Base-by-base conservation (phyloP, 37 sponge, comb jelly and placozoan genomes). In the Eunapius fragilis region DNA sequence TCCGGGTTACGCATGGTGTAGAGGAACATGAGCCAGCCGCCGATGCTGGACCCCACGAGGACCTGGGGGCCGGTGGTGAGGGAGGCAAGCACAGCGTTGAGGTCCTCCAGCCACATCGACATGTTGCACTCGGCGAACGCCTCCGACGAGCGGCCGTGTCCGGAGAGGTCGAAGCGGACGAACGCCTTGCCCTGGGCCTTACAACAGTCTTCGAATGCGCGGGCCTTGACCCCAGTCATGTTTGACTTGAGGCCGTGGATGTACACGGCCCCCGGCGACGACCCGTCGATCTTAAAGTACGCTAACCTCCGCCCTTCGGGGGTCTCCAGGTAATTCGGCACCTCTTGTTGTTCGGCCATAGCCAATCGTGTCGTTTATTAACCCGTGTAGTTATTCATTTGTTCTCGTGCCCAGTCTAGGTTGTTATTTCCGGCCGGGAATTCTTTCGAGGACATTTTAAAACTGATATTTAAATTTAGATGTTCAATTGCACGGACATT, bases 11-110 rank as follows among this genome's bases (percentile, higher is more conserved):
- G 37, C 87, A 91, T 75, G 17, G 92, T 82, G 79, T 84, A 84
- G 49, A 95, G 89, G 36, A 91, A 89, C 92, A 91, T 89, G 31
- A 95, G 85, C 91, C 91, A 91, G 2, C 95, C 92, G 10, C 95
- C 95, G 22, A 95, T 36, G 19, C 86, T 80, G 36, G 76, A 86
- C 1, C 95, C 95, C 0, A 95, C 89, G 9, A 95, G 69, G 0
- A 95, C 33, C 70, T 95, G 95, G 0, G 68, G 74, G 0, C 89
- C 95, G 0, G 33, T 72, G 5, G 92, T 87, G 25, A 95, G 75
- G 0, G 27, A 31, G 22, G 67, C 25, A 47, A 95, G 24, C 5
- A 95, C 72, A 0, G 92, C 24, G 24, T 47, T 69, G 45, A 85
- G 30, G 78, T 92, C 95, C 48, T 85, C 85, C 68, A 95, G 70